Conservation (phyloP, 2,888 invertebrate species). For the Tholera decimalis region DNA sequence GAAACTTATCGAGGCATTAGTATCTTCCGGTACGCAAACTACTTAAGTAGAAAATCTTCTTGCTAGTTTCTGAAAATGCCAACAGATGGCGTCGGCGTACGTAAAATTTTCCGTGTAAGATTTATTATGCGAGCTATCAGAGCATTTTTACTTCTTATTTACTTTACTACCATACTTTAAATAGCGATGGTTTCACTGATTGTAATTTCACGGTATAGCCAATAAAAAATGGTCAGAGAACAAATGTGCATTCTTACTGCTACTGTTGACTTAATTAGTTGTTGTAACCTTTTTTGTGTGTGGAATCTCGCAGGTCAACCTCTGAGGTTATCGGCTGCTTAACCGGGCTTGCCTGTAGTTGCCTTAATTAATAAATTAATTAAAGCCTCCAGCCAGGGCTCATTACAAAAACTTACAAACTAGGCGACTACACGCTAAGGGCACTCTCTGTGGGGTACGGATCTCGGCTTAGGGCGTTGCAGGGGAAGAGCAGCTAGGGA, state of each 20-base stretch:
- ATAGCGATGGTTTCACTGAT: constrained; percentile 7
- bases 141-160: constrained; percentile 11
- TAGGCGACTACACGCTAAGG: too few relatives aligned
- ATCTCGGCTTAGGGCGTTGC: too few relatives aligned
- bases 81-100: constrained; percentile 59
- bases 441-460: too few relatives aligned
- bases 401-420: too few relatives aligned
- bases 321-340: too few relatives aligned
- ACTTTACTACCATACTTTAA: neutral
- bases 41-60: constrained; percentile 16
- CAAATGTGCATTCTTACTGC: neutral
- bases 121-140: neutral
- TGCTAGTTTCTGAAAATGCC: constrained; percentile 52
- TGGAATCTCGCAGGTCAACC: too few relatives aligned
- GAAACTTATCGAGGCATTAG: constrained; percentile 9
- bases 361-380: too few relatives aligned
- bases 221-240: neutral
- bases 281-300: neutral
- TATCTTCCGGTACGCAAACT: constrained; percentile 3
- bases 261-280: neutral
- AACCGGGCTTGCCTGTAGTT: too few relatives aligned
- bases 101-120: neutral
- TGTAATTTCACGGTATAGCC: neutral
- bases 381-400: too few relatives aligned
- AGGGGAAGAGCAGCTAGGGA: too few relatives aligned